A percentile compares a stretch with the other conserved stretches of the same genome.
These are phyloP conservation scores for Drosophila quasianomalipes DNA, from an alignment of 2,888 invertebrate genomes.

Conservation along the genomic window DNA sequence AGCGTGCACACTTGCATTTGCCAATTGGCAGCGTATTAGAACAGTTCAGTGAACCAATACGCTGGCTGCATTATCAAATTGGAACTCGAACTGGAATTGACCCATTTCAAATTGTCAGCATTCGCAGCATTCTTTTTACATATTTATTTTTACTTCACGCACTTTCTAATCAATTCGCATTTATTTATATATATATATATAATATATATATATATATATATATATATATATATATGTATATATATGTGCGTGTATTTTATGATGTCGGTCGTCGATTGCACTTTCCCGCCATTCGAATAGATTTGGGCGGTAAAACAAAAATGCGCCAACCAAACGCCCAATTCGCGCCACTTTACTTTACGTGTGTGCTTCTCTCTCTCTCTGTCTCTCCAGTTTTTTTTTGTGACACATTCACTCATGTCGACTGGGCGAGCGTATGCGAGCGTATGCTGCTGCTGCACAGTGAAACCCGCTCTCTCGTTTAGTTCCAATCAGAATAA, in stretches of 20 bases:
- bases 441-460: constrained; percentile 43
- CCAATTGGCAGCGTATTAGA: neutral
- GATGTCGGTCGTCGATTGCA: constrained; percentile 69
- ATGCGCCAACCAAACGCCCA: constrained; percentile 78
- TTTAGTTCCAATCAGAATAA: constrained; percentile 71
- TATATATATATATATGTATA: neutral
- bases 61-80: neutral
- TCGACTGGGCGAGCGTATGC: constrained; percentile 27
- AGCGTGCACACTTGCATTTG: neutral
- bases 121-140: neutral
- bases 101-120: constrained; percentile 22
- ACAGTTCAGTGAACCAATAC: neutral
- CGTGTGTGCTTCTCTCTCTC: constrained; percentile 22
- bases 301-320: constrained; percentile 79
- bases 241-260: constrained; percentile 12
- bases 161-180: constrained; percentile 51
- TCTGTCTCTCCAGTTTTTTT: constrained; percentile 54
- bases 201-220: neutral
- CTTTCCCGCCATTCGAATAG: constrained; percentile 73
- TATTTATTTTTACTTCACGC: constrained; percentile 1
- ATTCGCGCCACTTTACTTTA: constrained; percentile 75
- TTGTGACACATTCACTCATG: constrained; percentile 53
- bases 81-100: constrained; percentile 19
- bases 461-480: constrained; percentile 63
- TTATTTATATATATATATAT: neutral